phyloP scores from a whole-genome alignment of 2,113 vertebrate species.

The Aptenodytes patagonicus region DNA sequence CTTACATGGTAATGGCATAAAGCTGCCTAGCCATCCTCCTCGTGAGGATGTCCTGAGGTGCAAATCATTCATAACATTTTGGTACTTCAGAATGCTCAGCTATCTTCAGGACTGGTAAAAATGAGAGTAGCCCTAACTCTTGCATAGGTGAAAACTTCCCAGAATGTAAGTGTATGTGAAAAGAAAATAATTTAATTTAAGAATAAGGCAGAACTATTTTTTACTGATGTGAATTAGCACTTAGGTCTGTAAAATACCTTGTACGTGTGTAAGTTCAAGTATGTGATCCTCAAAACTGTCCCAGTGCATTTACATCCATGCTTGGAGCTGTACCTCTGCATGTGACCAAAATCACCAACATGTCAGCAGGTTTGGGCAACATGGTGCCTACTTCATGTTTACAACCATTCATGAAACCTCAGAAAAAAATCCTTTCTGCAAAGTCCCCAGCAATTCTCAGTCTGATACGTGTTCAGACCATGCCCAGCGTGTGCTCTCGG shows the following conservation, averaged over 20 bases:
- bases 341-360: background rate
- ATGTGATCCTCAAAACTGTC: background rate
- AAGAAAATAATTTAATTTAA: background rate
- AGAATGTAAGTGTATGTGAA: background rate
- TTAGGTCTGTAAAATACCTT: background rate
- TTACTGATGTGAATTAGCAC: background rate
- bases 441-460: background rate
- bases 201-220: background rate
- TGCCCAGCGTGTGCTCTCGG: accelerated
- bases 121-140: background rate
- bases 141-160: background rate
- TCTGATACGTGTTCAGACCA: background rate
- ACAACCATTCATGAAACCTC: background rate
- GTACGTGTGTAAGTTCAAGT: background rate
- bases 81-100: background rate
- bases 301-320: background rate
- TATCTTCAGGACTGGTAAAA: background rate
- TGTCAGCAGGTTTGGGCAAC: background rate
- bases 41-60: background rate
- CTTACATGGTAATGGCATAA: background rate
- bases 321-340: background rate
- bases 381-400: background rate
- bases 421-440: background rate
- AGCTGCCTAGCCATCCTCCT: background rate
- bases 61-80: background rate